Evolutionary conservation across 2,113 vertebrate species (phyloP).

Genomic region (Syngnathus scovelli): DNA sequence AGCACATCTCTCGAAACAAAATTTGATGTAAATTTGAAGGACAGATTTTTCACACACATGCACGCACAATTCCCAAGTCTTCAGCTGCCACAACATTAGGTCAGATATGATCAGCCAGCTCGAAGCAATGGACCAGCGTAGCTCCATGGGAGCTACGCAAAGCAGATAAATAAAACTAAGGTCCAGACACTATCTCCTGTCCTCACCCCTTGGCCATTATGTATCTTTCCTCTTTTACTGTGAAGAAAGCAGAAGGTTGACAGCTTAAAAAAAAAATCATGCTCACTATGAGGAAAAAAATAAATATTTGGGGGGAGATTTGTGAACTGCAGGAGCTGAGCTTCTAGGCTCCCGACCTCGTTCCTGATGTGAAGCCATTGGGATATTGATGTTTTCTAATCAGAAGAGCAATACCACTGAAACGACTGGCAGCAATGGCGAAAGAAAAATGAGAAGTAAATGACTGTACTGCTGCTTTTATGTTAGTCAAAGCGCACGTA

Average conservation of each 20-base stretch:
- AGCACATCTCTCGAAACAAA: no score
- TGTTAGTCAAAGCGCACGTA: not conserved
- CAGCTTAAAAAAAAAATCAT: conserved; percentile 39
- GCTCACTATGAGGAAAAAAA: not conserved
- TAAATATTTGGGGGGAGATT: not conserved
- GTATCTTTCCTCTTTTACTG: conserved; percentile 23
- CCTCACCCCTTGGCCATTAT: conserved; percentile 16
- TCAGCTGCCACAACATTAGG: conserved; percentile 33
- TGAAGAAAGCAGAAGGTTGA: conserved; percentile 27
- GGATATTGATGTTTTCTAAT: conserved; percentile 31
- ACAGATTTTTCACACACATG: not conserved
- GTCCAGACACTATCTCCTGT: conserved; percentile 48
- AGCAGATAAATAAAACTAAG: conserved; percentile 54
- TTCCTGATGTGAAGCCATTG: not conserved
- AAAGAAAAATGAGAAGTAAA: not conserved
- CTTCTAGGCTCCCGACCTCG: not conserved
- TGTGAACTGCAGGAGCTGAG: conserved; percentile 7
- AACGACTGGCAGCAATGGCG: not conserved
- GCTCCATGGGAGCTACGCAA: conserved; percentile 38
- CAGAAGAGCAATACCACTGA: conserved; percentile 15
- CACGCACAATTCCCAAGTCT: conserved; percentile 27
- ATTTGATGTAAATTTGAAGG: no score
- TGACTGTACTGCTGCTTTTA: no score
- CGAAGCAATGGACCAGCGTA: conserved; percentile 34
- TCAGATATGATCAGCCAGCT: conserved; percentile 56